Conservation (phyloP, 2,888 invertebrate genomes). For the Campoplex nolae region DNA sequence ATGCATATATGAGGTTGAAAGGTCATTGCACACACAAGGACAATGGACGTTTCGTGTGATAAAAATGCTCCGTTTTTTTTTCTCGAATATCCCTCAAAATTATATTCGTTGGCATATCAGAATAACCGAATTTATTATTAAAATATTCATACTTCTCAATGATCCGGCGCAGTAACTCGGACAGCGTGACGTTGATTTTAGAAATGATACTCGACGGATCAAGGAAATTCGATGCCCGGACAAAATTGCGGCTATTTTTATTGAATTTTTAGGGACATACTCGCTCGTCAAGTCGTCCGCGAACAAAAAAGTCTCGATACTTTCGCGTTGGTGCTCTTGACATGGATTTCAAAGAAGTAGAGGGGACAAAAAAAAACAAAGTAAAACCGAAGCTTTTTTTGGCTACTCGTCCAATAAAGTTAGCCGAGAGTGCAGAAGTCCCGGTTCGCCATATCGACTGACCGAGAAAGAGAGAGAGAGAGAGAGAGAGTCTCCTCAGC, state of each 20-base stretch:
- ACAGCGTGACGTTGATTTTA: slow-evolving; percentile 29
- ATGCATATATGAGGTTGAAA: not conserved
- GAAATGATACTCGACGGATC: slow-evolving; percentile 5
- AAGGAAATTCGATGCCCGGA: slow-evolving; percentile 32
- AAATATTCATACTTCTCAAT: slow-evolving; percentile 8
- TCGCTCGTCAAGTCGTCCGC: slow-evolving; percentile 16
- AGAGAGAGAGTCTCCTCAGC: slow-evolving; percentile 22
- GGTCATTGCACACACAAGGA: slow-evolving; percentile 33
- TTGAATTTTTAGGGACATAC: slow-evolving; percentile 18
- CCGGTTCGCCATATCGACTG: slow-evolving; percentile 49
- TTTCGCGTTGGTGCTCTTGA: slow-evolving; percentile 33
- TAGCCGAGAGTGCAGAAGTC: slow-evolving; percentile 11
- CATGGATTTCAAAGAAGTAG: slow-evolving; percentile 18
- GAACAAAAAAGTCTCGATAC: slow-evolving; percentile 37
- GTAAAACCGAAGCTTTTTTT: slow-evolving; percentile 20
- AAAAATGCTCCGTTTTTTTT: slow-evolving; percentile 8
- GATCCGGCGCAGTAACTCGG: too few relatives aligned
- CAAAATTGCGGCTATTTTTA: slow-evolving; percentile 46
- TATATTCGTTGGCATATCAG: slow-evolving; percentile 14
- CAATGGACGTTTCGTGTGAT: slow-evolving; percentile 22
- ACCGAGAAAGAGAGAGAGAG: slow-evolving; percentile 5
- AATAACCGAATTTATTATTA: slow-evolving; percentile 9
- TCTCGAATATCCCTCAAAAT: not conserved
- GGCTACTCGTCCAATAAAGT: slow-evolving; percentile 52
- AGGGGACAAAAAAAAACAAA: slow-evolving; percentile 10